Evolutionary conservation across 2,888 invertebrate genomes (phyloP).

Genomic region (Schizotus pectinicornis): DNA sequence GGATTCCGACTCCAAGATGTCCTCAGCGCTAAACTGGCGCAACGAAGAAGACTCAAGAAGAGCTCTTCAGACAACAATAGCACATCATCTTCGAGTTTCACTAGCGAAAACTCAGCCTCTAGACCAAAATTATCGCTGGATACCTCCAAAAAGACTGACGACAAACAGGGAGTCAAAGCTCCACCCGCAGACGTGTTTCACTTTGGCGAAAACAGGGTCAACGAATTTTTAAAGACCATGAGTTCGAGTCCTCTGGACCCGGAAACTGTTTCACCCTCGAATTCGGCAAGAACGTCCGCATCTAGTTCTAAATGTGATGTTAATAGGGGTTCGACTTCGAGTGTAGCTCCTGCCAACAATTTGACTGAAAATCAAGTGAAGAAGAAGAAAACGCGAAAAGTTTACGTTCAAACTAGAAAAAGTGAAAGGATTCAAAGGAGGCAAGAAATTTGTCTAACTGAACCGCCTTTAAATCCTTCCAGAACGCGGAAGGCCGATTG

Average conservation of each 20-base stretch:
- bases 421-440: conserved; percentile 54
- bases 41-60: conserved; percentile 70
- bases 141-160: conserved; percentile 45
- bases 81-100: conserved; percentile 55
- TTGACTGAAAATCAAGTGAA: conserved; percentile 39
- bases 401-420: conserved; percentile 49
- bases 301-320: conserved; percentile 36
- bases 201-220: conserved; percentile 60
- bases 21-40: conserved; percentile 72
- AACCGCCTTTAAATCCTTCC: conserved; percentile 32
- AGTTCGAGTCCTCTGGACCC: conserved; percentile 44
- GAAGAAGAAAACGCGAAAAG: conserved; percentile 38
- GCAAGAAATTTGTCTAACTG: conserved; percentile 48
- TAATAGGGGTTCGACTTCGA: conserved; percentile 47
- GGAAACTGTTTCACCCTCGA: conserved; percentile 35
- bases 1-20: conserved; percentile 79
- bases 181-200: conserved; percentile 52
- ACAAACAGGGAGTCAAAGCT: conserved; percentile 19
- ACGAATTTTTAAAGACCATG: conserved; percentile 60
- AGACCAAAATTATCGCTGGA: conserved; percentile 44
- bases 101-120: conserved; percentile 55
- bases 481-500: conserved; percentile 45
- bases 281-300: conserved; percentile 30
- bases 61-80: conserved; percentile 57
- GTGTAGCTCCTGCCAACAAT: no score